These are phyloP conservation scores for Elanus axillaris DNA, from an alignment of 2,113 vertebrate species.

Conservation along the genomic window DNA sequence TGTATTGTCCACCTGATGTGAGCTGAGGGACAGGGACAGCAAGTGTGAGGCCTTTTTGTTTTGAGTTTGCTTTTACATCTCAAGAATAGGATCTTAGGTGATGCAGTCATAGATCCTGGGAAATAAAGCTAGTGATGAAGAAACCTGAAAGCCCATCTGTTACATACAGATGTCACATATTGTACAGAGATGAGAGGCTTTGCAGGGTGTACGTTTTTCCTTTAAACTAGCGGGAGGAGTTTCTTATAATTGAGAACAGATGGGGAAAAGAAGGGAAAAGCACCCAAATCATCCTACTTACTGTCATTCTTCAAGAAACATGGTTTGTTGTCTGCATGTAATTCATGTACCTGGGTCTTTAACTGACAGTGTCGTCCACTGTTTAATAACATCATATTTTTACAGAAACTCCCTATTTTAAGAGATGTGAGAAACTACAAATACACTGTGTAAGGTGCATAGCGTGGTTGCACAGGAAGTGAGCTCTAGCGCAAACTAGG, in stretches of 20 bases:
- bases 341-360: not conserved
- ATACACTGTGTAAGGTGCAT: not conserved
- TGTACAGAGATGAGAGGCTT: slow-evolving; percentile 57
- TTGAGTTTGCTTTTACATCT: not conserved
- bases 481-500: not conserved
- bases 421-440: not conserved
- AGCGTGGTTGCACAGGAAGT: not conserved
- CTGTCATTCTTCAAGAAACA: slow-evolving; percentile 35
- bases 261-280: slow-evolving; percentile 50
- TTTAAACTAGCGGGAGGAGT: slow-evolving; percentile 64
- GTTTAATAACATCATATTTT: slow-evolving; percentile 8
- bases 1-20: not conserved
- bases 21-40: not conserved
- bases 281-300: slow-evolving; percentile 41
- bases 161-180: slow-evolving; percentile 73
- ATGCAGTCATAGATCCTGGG: slow-evolving; percentile 46
- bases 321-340: not conserved
- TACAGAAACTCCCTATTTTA: not conserved
- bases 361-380: not conserved
- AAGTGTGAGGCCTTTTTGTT: not conserved
- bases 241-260: slow-evolving; percentile 70
- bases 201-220: slow-evolving; percentile 48
- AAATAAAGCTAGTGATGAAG: slow-evolving; percentile 64
- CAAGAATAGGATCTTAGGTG: slow-evolving; percentile 43
- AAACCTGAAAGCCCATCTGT: slow-evolving; percentile 72